These are phyloP conservation scores for Sebastes paucispinis DNA, from an alignment of 2,797 vertebrate species.

Conservation along the genomic window DNA sequence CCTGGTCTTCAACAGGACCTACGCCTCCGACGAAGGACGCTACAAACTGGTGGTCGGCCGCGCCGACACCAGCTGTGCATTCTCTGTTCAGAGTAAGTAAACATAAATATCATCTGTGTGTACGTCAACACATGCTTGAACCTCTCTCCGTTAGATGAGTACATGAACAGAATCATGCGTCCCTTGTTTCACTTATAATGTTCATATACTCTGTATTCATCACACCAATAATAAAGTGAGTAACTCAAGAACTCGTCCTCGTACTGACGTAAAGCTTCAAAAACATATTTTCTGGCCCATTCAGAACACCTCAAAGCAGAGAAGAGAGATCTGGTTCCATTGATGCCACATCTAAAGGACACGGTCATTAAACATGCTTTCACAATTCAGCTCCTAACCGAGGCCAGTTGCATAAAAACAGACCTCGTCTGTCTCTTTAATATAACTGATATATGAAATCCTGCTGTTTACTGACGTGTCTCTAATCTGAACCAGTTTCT, in stretches of 20 bases:
- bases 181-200: background rate
- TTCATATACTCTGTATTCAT: background rate
- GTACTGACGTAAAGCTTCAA: background rate
- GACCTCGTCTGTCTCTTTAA: too few species aligned
- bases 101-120: too few species aligned
- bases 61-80: conserved; percentile 89
- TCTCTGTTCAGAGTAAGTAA: conserved; percentile 89
- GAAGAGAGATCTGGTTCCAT: background rate
- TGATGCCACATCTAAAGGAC: background rate
- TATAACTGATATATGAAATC: background rate
- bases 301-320: background rate
- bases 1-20: conserved; percentile 88
- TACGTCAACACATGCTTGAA: too few species aligned
- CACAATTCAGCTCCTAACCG: background rate
- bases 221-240: background rate
- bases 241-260: background rate
- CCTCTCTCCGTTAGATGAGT: background rate
- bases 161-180: background rate
- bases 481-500: background rate
- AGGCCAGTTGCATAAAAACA: too few species aligned
- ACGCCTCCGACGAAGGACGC: conserved; percentile 90
- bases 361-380: background rate
- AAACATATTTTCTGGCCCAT: background rate
- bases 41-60: conserved; percentile 92
- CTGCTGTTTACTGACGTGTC: background rate